Evolutionary conservation across 2,113 vertebrate genomes (phyloP), one percentile per base, ranked within the genome.

Genomic region (Rhegmatorhina hoffmannsi): DNA sequence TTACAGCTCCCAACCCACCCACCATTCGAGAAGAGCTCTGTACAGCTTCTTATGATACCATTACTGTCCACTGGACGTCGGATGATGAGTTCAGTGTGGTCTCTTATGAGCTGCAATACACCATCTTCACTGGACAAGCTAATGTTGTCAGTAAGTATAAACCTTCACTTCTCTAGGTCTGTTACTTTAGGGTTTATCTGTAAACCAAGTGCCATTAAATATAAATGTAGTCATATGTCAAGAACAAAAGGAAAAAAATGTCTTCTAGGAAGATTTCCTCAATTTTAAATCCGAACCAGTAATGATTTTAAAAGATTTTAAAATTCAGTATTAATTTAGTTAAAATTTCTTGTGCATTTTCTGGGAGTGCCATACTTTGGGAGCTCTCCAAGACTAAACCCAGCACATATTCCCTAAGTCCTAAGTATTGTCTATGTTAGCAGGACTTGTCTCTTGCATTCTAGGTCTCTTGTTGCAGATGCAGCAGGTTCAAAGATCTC

Each of bases 21-120:
- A 98, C 98, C 58, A 99, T 99, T 97, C 98, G 99, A 49, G 99
- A 99, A 98, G 99, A 99, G 95, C 98, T 99, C 78, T 99, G 99
- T 83, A 99, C 99, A 8, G 99, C 99, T 63, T 99, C 99, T 7
- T 99, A 99, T 52, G 99, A 99, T 94, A 99, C 99, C 10, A 99
- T 99, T 94, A 99, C 99, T 8, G 99, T 99, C 70, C 99, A 99
- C 96, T 99, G 99, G 99, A 99, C 99, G 0, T 99, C 99, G 0
- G 99, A 99, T 46, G 99, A 99, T 62, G 99, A 99, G 94, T 99
- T 99, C 97, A 98, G 98, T 10, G 99, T 99, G 50, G 98, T 99
- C 49, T 99, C 99, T 11, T 99, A 99, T 0, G 99, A 99, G 95
- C 98, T 99, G 36, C 99, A 99, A 93, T 99, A 99, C 68, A 98